Base-by-base conservation (phyloP, 1,140 invertebrate genomes). In the Lethrus apterus region DNA sequence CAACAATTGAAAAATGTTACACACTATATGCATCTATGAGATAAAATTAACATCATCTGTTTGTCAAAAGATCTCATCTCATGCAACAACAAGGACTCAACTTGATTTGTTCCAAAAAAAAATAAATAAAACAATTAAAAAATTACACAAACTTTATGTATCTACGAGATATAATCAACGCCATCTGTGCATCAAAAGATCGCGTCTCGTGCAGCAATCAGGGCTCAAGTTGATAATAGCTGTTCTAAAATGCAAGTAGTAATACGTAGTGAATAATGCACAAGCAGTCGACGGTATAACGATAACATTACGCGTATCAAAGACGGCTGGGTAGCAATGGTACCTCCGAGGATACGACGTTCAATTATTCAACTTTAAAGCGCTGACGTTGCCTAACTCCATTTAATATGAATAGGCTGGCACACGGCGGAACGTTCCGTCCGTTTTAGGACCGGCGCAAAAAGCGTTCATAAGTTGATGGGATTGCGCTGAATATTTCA, bases 341-440 rank as follows among this genome's bases (percentile, higher is more conserved):
- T 56, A 62, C 60, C 60, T 60, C 55, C 51, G 57, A 62, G 60
- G 52, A 60, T 59, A 59, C 35, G 54, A 52, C 55, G 24, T 48
- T 62, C 52, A 63, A 63, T 60, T 55, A 63, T 63, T 57, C 54
- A 63, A 24, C 44, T 50, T 51, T 52, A 58, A 59, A 63, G 59
- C 58, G 60, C 52, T 59, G 58, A 56, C 56, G 50, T 54, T 50
- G 51, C 48, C 54, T 49, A 56, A 59, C 54, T 57, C 55, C 57
- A 63, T 63, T 63, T 63, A 63, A 63, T 60, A 63, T 63, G 60
- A 60, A 63, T 63, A 55, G 59, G 57, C 55, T 55, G 55, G 44
- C 54, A 46, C 58, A 56, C 47, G 52, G 44, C 47, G 44, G 48
- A 54, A 50, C 47, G 52, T 51, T 51, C 55, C 52, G 42, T 42